Evolutionary conservation across 2,797 vertebrate species (phyloP).

Genomic region (Dicrostonyx torquatus): DNA sequence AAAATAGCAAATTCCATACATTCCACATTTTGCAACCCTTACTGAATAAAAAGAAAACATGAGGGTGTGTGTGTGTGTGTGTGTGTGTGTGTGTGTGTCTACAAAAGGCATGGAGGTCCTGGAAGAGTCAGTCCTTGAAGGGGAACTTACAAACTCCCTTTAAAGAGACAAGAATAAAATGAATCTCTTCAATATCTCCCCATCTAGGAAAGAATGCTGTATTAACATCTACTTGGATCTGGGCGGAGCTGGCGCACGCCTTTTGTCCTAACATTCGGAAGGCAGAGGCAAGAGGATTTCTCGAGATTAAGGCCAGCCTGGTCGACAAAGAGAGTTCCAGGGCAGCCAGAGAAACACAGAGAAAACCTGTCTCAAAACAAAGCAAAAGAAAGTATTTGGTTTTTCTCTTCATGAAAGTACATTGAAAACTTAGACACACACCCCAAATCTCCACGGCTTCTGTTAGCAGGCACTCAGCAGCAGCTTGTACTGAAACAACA

Average conservation of each 20-base stretch:
- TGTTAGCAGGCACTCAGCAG: not conserved
- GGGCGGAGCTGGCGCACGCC: not conserved
- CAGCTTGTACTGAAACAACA: not conserved
- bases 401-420: conserved; percentile 17
- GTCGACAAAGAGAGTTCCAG: not conserved
- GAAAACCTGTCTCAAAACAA: not conserved
- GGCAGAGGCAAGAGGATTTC: not conserved
- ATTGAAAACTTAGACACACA: not conserved
- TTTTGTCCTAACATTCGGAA: not conserved
- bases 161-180: conserved; percentile 42
- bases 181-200: conserved; percentile 40
- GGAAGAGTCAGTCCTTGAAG: not conserved
- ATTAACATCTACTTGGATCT: not conserved
- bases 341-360: not conserved
- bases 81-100: not conserved
- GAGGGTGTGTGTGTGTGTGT: not conserved
- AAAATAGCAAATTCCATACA: conserved; percentile 6
- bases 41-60: not conserved
- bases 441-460: not conserved
- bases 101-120: conserved; percentile 6
- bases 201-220: not conserved
- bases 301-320: not conserved
- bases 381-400: not conserved
- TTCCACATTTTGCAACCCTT: conserved; percentile 37
- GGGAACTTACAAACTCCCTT: not conserved